phyloP scores from a whole-genome alignment of 1,140 invertebrate species.

The Dolichoris vasculosae region DNA sequence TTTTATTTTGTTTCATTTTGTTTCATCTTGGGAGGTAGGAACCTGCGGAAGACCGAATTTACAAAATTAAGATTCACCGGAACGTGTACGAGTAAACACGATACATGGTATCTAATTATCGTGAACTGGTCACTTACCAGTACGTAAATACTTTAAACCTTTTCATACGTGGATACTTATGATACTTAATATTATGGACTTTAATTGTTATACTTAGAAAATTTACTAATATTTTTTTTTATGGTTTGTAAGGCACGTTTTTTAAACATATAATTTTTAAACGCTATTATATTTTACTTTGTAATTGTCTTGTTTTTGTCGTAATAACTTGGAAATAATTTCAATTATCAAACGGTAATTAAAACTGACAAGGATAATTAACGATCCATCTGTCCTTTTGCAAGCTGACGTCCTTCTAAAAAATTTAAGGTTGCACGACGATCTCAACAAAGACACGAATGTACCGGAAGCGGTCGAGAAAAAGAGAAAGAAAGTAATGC shows the following conservation, averaged over 20 bases:
- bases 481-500: background rate
- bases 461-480: background rate
- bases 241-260: too few relatives aligned
- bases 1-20: conserved; percentile 15
- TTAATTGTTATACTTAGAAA: background rate
- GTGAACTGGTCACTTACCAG: background rate
- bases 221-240: too few relatives aligned
- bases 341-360: conserved; percentile 15
- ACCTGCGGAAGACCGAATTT: background rate
- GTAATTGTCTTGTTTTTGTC: background rate
- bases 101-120: conserved; percentile 17
- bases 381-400: background rate
- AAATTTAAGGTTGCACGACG: conserved; percentile 14
- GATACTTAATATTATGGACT: background rate
- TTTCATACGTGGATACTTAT: too few relatives aligned
- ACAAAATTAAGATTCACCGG: conserved; percentile 24
- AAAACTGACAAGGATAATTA: conserved; percentile 21
- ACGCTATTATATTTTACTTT: background rate
- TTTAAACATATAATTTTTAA: too few relatives aligned
- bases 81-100: background rate
- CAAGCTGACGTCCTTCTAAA: background rate
- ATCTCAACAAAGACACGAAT: background rate
- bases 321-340: background rate
- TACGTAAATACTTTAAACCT: background rate
- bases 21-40: conserved; percentile 13